Evolutionary conservation across 2,797 vertebrate species (phyloP), one percentile per base, ranked within the genome.

Genomic region (Xiphorhynchus erythropygius): DNA sequence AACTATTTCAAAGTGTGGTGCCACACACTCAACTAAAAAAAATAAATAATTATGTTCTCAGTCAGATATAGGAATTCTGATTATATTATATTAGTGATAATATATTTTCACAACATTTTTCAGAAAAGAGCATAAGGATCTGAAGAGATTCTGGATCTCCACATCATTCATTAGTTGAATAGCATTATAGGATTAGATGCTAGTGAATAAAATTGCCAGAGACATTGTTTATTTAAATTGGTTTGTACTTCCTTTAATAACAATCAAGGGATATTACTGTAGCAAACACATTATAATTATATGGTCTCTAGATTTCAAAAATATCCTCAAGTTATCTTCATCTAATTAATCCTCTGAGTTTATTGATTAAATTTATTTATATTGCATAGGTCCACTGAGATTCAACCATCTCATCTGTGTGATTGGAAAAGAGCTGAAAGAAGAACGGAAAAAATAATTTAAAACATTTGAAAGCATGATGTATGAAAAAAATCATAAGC

Each of bases 341-440:
- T 30, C 33, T 97, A 96, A 96, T 95, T 93, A 93, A 21, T 84
- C 35, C 33, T 85, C 35, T 77, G 73, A 93, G 70, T 22, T 49
- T 93, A 94, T 91, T 94, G 63, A 93, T 93, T 94, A 96, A 78
- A 93, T 91, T 82, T 75, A 92, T 96, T 96, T 97, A 79, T 30
- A 84, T 85, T 88, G 52, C 44, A 49, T 55, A 87, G 16, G 17
- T 82, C 23, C 22, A 50, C 6, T 78, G 37, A 78, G 52, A 95
- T 65, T 55, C n/a, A 69, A 16, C 27, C 33, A 82, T 67, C 57
- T 77, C 18, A 35, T 60, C 12, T 52, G 11, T 44, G 50, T 86
- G 28, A 33, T 42, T 77, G 22, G 15, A 75, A 94, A 73, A 77
- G 8, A 46, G 63, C 21, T 79, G 32, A 79, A 80, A 18, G 42